Evolutionary conservation across 2,113 vertebrate genomes (phyloP), one percentile per base, ranked within the genome.

Genomic region (Machaerirhynchus nigripectus): DNA sequence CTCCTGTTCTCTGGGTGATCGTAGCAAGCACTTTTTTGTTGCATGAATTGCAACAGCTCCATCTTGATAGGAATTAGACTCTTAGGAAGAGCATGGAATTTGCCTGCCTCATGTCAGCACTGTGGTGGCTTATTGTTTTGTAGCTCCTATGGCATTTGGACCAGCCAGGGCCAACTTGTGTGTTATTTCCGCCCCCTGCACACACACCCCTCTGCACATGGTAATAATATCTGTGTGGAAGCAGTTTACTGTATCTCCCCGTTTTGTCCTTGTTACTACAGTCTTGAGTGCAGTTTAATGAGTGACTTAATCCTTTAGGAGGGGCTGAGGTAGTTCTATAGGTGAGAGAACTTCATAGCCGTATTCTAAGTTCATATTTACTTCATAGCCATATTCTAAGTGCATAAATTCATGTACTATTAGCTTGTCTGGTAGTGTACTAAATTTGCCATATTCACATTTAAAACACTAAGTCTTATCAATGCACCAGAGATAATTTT

Each of bases 191-290:
- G 0, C 76, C 35, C 68, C 40, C 55, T 86, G 69, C 49, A 50
- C 78, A 49, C 28, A 10, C 56, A 27, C 28, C 35, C 35, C 5
- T 23, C 7, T 69, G 63, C 1, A 3, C 0, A 0, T 52, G 24
- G 69, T 42, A 47, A 44, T 81, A 53, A 14, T 67, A 26, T 56
- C 31, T 67, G 26, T 8, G 2, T 52, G 67, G 57, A 68, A 73
- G n/a, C 21, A 31, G 24, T n/a, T 57, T 44, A 28, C 57, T 78
- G 35, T 59, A 69, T 70, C 71, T 78, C 46, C 27, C 22, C 53
- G 6, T 59, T 50, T 57, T 40, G 46, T 31, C 79, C 50, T 69
- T 59, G 60, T 71, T 87, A 53, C 31, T 79, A 1, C 46, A 16
- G 22, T 26, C 7, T 33, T 26, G 53, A 74, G 28, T 40, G 24